Conservation (phyloP, 2,888 invertebrate species). For the Lepidocyrtinus sp. region DNA sequence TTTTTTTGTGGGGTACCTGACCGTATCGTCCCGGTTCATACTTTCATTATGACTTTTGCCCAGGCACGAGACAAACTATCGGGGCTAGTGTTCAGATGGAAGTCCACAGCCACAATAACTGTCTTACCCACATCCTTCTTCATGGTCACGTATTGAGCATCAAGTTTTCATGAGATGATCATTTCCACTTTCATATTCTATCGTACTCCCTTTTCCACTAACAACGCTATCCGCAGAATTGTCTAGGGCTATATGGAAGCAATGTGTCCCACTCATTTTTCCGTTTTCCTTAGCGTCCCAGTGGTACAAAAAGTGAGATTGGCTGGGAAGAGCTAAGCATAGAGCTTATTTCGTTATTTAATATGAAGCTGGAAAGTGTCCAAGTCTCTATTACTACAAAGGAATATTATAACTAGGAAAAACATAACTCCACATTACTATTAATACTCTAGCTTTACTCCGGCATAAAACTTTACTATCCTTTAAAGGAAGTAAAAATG, state of each 20-base stretch:
- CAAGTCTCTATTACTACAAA: background rate
- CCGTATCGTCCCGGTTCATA: too few relatives aligned
- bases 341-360: too few relatives aligned
- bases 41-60: too few relatives aligned
- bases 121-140: too few relatives aligned
- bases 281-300: background rate
- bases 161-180: constrained; percentile 54
- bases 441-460: background rate
- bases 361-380: background rate
- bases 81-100: too few relatives aligned
- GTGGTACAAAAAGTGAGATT: background rate
- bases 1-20: too few relatives aligned
- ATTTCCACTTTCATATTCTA: constrained; percentile 47
- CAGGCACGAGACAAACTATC: too few relatives aligned
- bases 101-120: too few relatives aligned
- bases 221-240: background rate
- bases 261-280: background rate
- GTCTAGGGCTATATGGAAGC: background rate
- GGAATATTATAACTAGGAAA: background rate
- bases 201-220: background rate
- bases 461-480: background rate
- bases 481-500: background rate
- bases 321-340: background rate
- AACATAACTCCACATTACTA: background rate
- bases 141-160: constrained; percentile 52